phyloP scores from a whole-genome alignment of 2,797 vertebrate genomes.

The Megalops cyprinoides region DNA sequence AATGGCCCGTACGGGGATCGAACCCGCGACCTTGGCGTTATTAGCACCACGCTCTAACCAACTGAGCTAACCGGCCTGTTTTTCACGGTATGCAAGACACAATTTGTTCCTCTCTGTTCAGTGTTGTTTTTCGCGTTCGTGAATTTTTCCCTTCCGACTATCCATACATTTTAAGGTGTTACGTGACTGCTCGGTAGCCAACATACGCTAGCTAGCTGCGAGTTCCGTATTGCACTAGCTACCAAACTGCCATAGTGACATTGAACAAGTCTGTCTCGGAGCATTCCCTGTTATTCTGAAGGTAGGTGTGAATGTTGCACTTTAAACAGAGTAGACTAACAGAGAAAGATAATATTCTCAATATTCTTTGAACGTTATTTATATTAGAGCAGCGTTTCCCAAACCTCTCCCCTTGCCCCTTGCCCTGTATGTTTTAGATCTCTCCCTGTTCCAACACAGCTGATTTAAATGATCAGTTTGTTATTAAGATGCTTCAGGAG shows the following conservation, averaged over 20 bases:
- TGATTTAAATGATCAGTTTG: no score
- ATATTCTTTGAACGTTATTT: no score
- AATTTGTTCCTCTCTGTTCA: no score
- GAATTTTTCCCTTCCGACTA: constrained; percentile 10
- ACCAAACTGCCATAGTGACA: constrained; percentile 49
- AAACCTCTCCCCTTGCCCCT: no score
- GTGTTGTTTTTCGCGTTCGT: no score
- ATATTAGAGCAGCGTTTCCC: no score
- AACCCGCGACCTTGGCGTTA: constrained; percentile 71
- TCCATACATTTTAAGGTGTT: constrained; percentile 48
- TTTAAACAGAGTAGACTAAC: no score
- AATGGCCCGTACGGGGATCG: constrained; percentile 71
- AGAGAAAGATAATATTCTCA: no score
- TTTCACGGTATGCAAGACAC: no score
- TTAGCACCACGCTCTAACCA: constrained; percentile 75
- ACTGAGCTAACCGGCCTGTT: constrained; percentile 57
- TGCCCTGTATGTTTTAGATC: no score
- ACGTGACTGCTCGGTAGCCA: constrained; percentile 36
- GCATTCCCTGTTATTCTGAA: not conserved
- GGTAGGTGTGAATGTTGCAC: not conserved
- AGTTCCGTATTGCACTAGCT: not conserved
- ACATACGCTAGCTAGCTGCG: not conserved
- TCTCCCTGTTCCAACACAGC: no score
- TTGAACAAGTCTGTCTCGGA: constrained; percentile 37
- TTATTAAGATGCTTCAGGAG: no score